Evolutionary conservation across 2,888 invertebrate species (phyloP), one percentile per base, ranked within the genome.

Genomic region (Epinotia brunnichana): DNA sequence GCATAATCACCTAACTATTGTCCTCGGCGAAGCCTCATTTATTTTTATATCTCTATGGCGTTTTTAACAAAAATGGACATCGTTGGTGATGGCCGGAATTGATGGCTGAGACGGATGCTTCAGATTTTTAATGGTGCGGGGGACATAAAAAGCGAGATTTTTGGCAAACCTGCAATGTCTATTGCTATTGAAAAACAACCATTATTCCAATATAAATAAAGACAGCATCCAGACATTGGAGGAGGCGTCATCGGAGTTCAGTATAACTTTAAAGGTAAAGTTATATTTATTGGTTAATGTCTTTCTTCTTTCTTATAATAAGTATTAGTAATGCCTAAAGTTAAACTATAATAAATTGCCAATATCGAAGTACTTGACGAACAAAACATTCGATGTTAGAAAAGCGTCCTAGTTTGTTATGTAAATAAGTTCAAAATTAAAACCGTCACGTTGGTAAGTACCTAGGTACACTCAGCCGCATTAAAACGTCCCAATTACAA

Each of bases 1-100:
- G 85, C 85, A 88, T 92, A 92, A 92, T 92, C 91, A 90, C 86
- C 87, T 86, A 87, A 91, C 91, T 91, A 93, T 93, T 92, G 92
- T 92, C 87, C 87, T 89, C 89, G 85, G 88, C 84, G 86, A 87
- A 86, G 89, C 85, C 88, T 89, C 90, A 89, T 91, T 91, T 90
- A 90, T 89, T 91, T 91, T 91, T 91, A 91, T 87, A 88, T 84
- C 88, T 83, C 83, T 78, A 86, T 83, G 88, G 85, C 82, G 83
- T 90, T 90, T 89, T 90, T 88, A 87, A 89, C 87, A 87, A 84
- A 82, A 77, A 81, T 83, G 88, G 89, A 86, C 89, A 87, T 81
- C 80, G 77, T 79, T 79, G 83, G 81, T 84, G 86, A 86, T 83
- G 82, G 83, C 78, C 79, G 76, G 81, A 84, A 85, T 87, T 86